Evolutionary conservation across 2,797 vertebrate genomes (phyloP), one percentile per base, ranked within the genome.

Genomic region (Microhierax caerulescens): DNA sequence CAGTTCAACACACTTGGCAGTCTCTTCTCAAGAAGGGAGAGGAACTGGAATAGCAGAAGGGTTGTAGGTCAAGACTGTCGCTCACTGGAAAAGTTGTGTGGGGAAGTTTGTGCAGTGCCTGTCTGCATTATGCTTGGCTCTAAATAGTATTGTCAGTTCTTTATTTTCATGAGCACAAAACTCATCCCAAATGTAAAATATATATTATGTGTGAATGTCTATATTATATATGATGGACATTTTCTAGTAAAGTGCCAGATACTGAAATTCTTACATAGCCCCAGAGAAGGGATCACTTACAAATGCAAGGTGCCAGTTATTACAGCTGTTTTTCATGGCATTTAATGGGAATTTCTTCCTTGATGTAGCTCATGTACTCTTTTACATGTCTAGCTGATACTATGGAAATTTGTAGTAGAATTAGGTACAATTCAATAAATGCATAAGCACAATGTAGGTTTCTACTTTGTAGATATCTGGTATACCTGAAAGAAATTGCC

Each of bases 131-230:
- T 69, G 47, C 43, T 90, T 89, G 87, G 81, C 88, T 63, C 27
- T 76, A 20, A 53, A 88, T 50, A 91, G 37, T 76, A 32, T 48
- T 93, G 81, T 92, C 91, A 85, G 85, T 88, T 56, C 73, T 88
- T 95, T 87, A 94, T 93, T 91, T 95, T 94, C 82, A 85, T 48
- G 74, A 61, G 67, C 72, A 87, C 39, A 86, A 86, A 94, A 67
- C 32, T 94, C 39, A 85, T 88, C 76, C 72, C 77, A 85, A 95
- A 96, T 92, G 57, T 87, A 92, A 95, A 91, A 88, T 88, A 41
- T 34, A 37, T 79, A 53, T 37, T 60, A 54, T 28, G 41, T 97
- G 69, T 67, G 27, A 90, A 91, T 88, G 28, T 86, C 81, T 92
- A 4, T 77, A 22, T 60, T 76, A 21, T 83, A 59, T 45, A 73